phyloP scores from a whole-genome alignment of 2,797 vertebrate genomes.

The Cottoperca gobio region DNA sequence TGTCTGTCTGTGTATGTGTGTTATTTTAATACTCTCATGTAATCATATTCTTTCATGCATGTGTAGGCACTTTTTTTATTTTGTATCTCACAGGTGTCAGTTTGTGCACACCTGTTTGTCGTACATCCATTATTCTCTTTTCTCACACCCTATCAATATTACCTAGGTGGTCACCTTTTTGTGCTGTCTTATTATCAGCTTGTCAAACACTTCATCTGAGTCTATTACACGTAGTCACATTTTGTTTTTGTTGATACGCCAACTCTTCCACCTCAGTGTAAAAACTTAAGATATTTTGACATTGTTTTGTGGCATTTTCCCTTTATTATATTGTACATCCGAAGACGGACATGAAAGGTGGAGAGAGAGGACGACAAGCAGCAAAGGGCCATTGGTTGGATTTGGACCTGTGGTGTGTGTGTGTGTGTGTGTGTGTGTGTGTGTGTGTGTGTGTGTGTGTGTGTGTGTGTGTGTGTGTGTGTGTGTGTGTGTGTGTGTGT shows the following conservation, averaged over 20 bases:
- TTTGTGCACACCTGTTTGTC: constrained; percentile 34
- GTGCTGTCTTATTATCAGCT: neutral
- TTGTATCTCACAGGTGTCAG: constrained; percentile 44
- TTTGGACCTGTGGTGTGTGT: too few relatives aligned
- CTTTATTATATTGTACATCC: too few relatives aligned
- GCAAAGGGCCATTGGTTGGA: too few relatives aligned
- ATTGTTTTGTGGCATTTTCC: too few relatives aligned
- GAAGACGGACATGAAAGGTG: too few relatives aligned
- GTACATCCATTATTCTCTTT: neutral
- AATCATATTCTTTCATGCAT: constrained; percentile 4
- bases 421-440: too few relatives aligned
- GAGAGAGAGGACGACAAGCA: too few relatives aligned
- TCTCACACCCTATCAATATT: constrained; percentile 30
- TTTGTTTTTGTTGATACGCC: neutral
- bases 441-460: too few relatives aligned
- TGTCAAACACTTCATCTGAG: neutral
- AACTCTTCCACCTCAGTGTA: too few relatives aligned
- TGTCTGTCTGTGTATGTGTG: neutral
- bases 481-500: neutral
- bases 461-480: too few relatives aligned
- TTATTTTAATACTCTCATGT: constrained; percentile 7
- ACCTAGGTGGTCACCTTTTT: constrained; percentile 9
- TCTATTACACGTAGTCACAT: neutral
- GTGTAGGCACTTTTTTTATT: neutral
- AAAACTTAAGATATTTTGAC: too few relatives aligned